These are phyloP conservation scores for Drosophila varians DNA, from an alignment of 1,140 invertebrate species.

Conservation along the genomic window DNA sequence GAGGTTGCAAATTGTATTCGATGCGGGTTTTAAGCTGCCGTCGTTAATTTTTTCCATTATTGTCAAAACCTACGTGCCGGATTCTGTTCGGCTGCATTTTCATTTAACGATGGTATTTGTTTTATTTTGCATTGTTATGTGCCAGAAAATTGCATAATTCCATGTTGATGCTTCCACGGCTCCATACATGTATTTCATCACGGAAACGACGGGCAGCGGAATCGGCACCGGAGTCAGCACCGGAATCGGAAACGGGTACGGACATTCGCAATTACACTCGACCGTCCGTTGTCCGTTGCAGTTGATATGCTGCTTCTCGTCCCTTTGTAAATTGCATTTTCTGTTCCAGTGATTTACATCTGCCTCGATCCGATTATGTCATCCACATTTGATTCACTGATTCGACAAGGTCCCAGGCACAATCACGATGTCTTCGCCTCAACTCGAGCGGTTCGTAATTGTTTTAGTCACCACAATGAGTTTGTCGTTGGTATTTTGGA, in stretches of 20 bases:
- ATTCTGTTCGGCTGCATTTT: slow-evolving; percentile 1
- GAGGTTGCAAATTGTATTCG: slow-evolving; percentile 18
- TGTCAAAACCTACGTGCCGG: slow-evolving; percentile 13
- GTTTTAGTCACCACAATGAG: not conserved
- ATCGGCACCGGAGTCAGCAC: slow-evolving; percentile 24
- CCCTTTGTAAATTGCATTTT: slow-evolving; percentile 17
- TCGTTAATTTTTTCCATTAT: slow-evolving; percentile 8
- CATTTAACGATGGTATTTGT: slow-evolving; percentile 6
- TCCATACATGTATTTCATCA: slow-evolving; percentile 28
- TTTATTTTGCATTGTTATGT: slow-evolving; percentile 11
- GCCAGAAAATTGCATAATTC: slow-evolving; percentile 17
- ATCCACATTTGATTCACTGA: slow-evolving; percentile 26
- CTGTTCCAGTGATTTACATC: slow-evolving; percentile 9
- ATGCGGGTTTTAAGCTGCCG: slow-evolving; percentile 10
- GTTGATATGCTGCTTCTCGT: slow-evolving; percentile 2
- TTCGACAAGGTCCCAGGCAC: slow-evolving; percentile 17
- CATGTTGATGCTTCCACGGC: slow-evolving; percentile 3
- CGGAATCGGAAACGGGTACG: slow-evolving; percentile 40
- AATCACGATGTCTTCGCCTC: not conserved
- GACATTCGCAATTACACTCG: slow-evolving; percentile 41
- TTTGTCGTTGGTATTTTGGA: not conserved
- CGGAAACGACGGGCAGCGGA: slow-evolving; percentile 26
- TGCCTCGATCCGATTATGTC: slow-evolving; percentile 34
- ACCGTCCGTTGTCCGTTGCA: slow-evolving; percentile 1
- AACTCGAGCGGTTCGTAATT: not conserved